Evolutionary conservation across 1,140 invertebrate species (phyloP).

Genomic region (Drosophila navojoa): DNA sequence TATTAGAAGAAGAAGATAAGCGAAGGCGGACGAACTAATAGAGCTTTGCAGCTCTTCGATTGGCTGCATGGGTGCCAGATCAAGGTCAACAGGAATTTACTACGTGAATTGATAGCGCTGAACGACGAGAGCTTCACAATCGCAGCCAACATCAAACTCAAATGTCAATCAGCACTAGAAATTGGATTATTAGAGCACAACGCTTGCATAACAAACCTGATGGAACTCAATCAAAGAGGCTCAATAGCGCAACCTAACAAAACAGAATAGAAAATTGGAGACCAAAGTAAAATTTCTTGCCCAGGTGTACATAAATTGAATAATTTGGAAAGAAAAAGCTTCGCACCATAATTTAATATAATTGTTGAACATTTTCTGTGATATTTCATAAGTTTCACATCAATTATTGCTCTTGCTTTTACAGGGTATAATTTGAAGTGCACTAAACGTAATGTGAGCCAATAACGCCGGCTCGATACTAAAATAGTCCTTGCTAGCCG

Average conservation of each 20-base stretch:
- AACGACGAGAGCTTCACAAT: neutral
- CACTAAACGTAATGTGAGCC: conserved; percentile 29
- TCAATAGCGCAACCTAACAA: neutral
- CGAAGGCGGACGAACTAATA: no score
- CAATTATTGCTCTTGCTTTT: neutral
- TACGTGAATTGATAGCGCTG: conserved; percentile 1
- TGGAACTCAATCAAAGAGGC: conserved; percentile 23
- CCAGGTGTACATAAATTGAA: neutral
- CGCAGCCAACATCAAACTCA: neutral
- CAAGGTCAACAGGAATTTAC: conserved; percentile 1
- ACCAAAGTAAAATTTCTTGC: neutral
- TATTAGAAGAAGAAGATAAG: no score
- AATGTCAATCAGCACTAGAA: conserved; percentile 59
- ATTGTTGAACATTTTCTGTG: no score
- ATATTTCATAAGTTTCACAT: no score
- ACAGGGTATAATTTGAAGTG: conserved; percentile 13
- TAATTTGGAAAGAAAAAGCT: no score
- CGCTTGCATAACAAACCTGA: conserved; percentile 38
- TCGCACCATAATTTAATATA: neutral
- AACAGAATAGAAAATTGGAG: neutral
- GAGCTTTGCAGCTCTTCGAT: no score
- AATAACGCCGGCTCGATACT: conserved; percentile 23
- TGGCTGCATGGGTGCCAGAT: neutral
- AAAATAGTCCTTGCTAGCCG: conserved; percentile 2
- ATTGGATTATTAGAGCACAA: conserved; percentile 56